Conservation (phyloP, 2,113 vertebrate genomes). For the Hassar affinis region DNA sequence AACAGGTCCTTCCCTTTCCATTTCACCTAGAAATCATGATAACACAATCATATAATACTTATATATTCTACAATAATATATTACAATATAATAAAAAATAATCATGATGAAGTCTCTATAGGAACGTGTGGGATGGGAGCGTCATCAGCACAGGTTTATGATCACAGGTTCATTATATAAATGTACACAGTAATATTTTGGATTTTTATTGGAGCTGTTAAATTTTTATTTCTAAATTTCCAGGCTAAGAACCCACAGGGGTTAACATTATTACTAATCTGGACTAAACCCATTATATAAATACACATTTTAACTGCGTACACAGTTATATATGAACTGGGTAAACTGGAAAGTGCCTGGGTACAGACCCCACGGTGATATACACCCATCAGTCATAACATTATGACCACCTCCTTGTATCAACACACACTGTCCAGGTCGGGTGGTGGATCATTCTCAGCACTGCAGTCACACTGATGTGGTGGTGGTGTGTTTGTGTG, state of each 20-base stretch:
- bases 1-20: slow-evolving; percentile 94
- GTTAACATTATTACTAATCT: background rate
- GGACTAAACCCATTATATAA: too few relatives aligned
- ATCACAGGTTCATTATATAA: background rate
- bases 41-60: background rate
- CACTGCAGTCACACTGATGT: too few relatives aligned
- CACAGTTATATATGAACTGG: background rate
- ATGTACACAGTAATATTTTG: background rate
- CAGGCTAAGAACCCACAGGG: background rate
- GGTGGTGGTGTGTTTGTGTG: too few relatives aligned
- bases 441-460: too few relatives aligned
- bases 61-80: too few relatives aligned
- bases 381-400: too few relatives aligned
- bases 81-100: background rate
- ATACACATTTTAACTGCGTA: too few relatives aligned
- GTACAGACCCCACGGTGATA: background rate
- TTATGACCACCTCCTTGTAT: too few relatives aligned
- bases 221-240: background rate
- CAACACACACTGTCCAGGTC: too few relatives aligned
- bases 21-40: slow-evolving; percentile 75
- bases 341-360: background rate
- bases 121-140: background rate
- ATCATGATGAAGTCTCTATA: background rate
- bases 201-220: background rate
- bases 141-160: background rate